Conservation (phyloP, 2,797 vertebrate genomes). For the Malurus leucopterus region DNA sequence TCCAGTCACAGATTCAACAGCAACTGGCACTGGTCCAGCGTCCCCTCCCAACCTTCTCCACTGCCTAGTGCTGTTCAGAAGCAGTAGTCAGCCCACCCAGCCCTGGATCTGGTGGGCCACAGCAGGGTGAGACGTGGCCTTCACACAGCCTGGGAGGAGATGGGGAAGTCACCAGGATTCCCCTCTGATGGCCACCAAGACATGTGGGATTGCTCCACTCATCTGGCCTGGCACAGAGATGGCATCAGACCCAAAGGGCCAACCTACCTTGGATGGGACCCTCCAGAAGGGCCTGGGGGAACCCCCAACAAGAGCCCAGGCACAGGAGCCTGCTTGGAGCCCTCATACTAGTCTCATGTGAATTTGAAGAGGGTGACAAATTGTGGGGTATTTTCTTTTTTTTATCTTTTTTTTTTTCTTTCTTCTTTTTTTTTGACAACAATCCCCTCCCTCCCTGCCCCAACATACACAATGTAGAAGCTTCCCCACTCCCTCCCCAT, state of each 20-base stretch:
- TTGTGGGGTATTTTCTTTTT: not conserved
- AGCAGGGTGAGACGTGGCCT: not conserved
- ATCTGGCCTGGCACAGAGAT: not conserved
- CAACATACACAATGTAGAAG: slow-evolving; percentile 29
- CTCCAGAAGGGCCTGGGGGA: not conserved
- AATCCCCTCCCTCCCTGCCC: slow-evolving; percentile 1
- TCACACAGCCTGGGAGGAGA: not conserved
- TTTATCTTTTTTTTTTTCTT: not conserved
- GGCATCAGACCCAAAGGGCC: not conserved
- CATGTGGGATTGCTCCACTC: not conserved
- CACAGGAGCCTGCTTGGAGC: slow-evolving; percentile 28
- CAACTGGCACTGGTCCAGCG: slow-evolving; percentile 5
- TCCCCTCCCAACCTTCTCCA: not conserved
- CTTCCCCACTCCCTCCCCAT: slow-evolving; percentile 24
- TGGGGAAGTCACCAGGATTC: not conserved
- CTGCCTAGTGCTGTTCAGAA: not conserved
- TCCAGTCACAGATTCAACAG: slow-evolving; percentile 42
- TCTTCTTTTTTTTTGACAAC: not conserved
- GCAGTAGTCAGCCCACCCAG: not conserved
- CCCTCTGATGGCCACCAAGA: not conserved
- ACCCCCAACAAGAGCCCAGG: not conserved
- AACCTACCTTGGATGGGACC: not conserved
- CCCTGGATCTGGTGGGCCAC: not conserved
- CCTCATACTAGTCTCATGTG: slow-evolving; percentile 2
- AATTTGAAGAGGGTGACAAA: slow-evolving; percentile 48